A percentile compares a stretch with the other conserved stretches of the same genome.
Evolutionary conservation across 2,797 vertebrate genomes (phyloP).

Genomic region (Podarcis siculus): DNA sequence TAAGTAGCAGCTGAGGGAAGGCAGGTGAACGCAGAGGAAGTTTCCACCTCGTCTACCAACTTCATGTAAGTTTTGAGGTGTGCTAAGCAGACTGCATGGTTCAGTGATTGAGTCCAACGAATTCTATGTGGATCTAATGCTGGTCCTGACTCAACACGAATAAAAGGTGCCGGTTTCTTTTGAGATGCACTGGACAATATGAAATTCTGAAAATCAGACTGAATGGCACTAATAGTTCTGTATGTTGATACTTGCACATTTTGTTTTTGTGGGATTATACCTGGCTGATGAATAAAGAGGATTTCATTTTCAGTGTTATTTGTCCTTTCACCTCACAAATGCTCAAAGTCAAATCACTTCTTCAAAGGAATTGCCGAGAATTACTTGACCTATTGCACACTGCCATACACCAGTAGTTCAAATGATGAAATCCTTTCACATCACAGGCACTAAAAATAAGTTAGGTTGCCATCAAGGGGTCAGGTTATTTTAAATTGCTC

Average conservation of each 20-base stretch:
- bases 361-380: background rate
- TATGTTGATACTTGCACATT: slow-evolving; percentile 36
- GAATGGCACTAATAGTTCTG: slow-evolving; percentile 46
- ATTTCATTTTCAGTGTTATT: slow-evolving; percentile 52
- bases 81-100: background rate
- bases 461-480: slow-evolving; percentile 25
- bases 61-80: background rate
- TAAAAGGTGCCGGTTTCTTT: slow-evolving; percentile 19
- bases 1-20: background rate
- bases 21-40: background rate
- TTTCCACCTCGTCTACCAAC: background rate
- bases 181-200: background rate
- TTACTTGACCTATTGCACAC: slow-evolving; percentile 44
- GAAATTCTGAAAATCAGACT: slow-evolving; percentile 26
- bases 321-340: slow-evolving; percentile 55
- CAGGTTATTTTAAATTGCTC: slow-evolving; percentile 37
- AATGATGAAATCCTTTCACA: slow-evolving; percentile 28
- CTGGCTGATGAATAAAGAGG: slow-evolving; percentile 67
- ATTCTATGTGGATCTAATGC: background rate
- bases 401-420: slow-evolving; percentile 38
- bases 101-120: slow-evolving; percentile 26
- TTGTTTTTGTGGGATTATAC: slow-evolving; percentile 48
- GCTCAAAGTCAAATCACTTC: slow-evolving; percentile 17
- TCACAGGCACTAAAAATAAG: slow-evolving; percentile 42
- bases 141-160: background rate